Base-by-base conservation (phyloP, 2,797 vertebrate genomes). In the Ctenopoma multispine region DNA sequence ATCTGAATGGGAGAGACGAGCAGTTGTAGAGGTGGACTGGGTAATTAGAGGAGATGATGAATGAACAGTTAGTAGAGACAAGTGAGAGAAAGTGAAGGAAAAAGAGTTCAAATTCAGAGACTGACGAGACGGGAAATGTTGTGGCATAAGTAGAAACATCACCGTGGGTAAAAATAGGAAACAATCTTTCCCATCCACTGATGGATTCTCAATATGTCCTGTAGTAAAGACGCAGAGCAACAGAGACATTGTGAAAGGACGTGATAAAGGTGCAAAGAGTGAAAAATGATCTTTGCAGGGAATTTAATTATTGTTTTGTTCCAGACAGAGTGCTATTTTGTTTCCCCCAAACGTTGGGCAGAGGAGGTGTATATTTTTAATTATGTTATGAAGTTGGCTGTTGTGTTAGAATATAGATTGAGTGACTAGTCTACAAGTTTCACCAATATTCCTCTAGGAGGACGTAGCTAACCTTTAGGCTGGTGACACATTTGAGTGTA, bases 231-330 rank as follows among this genome's bases (percentile, higher is more conserved):
- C 23, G 18, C 14, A 51, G 57, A 68, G 73, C 4, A 34, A 59
- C 5, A 44, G 46, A 73, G 58, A 76, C 48, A 63, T 59, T 74
- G 21, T 60, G 44, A 56, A 49, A 53, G 63, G 47, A 81, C 64
- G 63, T 41, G 53, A 46, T 47, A n/a, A 51, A 57, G 31, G 54
- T 1, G 49, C 15, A 74, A 18, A 69, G 43, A 46, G 65, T 78
- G 78, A 84, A 63, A 68, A 72, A 74, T 14, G 13, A 70, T 62
- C 60, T 66, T 31, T 67, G 14, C 40, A 59, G 71, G 59, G 66
- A 56, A 64, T 70, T 78, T 75, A 84, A 89, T 80, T 60, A 76
- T 72, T 7, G n/a, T 64, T 86, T 85, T 85, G 76, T 85, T 79
- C 84, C 79, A 75, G 70, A 81, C 48, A 58, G 63, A 75, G 50